phyloP scores from a whole-genome alignment of 2,797 vertebrate genomes.

The Tadarida brasiliensis region DNA sequence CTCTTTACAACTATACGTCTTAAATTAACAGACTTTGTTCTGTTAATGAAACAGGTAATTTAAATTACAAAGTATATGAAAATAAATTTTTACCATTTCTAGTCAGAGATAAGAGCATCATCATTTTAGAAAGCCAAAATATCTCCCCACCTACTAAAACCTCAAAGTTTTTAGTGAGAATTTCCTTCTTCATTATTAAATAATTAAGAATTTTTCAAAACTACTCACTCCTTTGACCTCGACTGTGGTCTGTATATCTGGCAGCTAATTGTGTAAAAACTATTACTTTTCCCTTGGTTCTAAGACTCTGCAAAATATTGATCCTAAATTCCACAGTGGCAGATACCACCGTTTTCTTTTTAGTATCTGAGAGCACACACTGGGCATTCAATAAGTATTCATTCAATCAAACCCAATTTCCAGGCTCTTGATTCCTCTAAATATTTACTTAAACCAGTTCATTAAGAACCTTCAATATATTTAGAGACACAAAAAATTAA shows the following conservation, averaged over 20 bases:
- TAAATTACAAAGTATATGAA: slow-evolving; percentile 24
- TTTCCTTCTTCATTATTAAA: slow-evolving; percentile 30
- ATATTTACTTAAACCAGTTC: slow-evolving; percentile 25
- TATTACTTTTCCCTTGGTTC: not conserved
- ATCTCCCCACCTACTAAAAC: slow-evolving; percentile 13
- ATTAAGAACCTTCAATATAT: not conserved
- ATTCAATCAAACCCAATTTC: not conserved
- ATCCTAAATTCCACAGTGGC: not conserved
- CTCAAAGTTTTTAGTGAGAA: not conserved
- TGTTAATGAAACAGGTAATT: slow-evolving; percentile 24
- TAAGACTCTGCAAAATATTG: not conserved
- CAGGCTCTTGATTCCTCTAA: slow-evolving; percentile 44
- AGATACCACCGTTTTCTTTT: not conserved
- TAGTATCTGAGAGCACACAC: not conserved
- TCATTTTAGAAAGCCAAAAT: slow-evolving; percentile 53
- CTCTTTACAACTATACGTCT: not conserved
- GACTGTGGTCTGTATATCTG: not conserved
- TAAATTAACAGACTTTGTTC: slow-evolving; percentile 15
- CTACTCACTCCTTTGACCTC: not conserved
- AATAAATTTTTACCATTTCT: slow-evolving; percentile 53
- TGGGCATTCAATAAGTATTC: not conserved
- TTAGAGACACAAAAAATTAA: slow-evolving; percentile 26
- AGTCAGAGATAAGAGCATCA: slow-evolving; percentile 31
- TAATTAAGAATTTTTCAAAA: slow-evolving; percentile 51
- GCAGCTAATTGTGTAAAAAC: slow-evolving; percentile 31